These are phyloP conservation scores for Trileptium ribeirensis DNA, from an alignment of 2,888 invertebrate genomes.

Conservation along the genomic window DNA sequence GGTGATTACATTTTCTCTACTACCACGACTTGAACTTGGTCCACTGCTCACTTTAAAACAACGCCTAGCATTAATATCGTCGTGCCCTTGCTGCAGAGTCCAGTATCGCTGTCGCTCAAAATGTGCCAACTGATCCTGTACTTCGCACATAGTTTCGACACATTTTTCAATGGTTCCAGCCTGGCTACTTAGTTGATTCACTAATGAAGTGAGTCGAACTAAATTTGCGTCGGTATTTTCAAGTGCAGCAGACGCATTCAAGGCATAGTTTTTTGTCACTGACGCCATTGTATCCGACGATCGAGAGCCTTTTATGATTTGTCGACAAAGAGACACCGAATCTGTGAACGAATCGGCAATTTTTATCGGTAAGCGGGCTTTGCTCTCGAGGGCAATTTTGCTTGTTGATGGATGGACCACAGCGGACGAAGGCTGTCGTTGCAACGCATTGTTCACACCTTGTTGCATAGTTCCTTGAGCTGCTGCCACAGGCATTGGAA, in stretches of 20 bases:
- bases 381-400: not conserved
- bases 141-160: slow-evolving; percentile 9
- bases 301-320: not conserved
- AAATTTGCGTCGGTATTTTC: not conserved
- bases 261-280: not conserved
- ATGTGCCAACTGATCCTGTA: slow-evolving; percentile 18
- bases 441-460: no score
- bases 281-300: not conserved
- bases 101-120: slow-evolving; percentile 9
- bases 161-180: not conserved
- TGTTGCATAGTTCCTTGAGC: no score
- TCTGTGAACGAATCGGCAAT: not conserved
- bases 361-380: not conserved
- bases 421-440: no score
- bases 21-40: no score
- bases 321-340: not conserved
- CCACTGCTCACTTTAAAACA: no score
- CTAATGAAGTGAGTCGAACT: not conserved
- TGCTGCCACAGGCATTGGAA: no score
- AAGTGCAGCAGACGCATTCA: not conserved
- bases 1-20: no score
- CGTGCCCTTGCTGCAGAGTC: no score
- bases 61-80: no score
- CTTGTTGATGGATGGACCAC: not conserved
- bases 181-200: not conserved